Conservation (phyloP, 2,113 vertebrate genomes). For the Hoplias malabaricus region DNA sequence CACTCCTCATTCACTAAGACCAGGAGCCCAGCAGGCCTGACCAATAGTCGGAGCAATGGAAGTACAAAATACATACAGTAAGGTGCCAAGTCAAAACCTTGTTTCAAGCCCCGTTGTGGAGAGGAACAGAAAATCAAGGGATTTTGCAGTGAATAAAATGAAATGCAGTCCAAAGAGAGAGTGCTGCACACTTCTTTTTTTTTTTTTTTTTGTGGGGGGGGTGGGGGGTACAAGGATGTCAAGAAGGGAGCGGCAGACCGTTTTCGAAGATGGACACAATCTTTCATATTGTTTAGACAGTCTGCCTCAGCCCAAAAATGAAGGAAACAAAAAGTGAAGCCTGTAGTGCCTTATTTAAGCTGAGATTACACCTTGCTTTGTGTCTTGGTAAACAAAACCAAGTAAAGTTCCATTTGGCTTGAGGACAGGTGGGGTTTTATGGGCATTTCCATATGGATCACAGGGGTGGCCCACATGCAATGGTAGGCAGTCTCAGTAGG, state of each 20-base stretch:
- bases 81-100: slow-evolving; percentile 61
- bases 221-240: slow-evolving; percentile 52
- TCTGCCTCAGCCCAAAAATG: slow-evolving; percentile 90
- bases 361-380: slow-evolving; percentile 97
- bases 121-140: slow-evolving; percentile 73
- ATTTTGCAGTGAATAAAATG: slow-evolving; percentile 68
- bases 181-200: slow-evolving; percentile 74
- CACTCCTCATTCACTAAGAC: slow-evolving; percentile 73
- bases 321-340: slow-evolving; percentile 87
- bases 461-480: slow-evolving; percentile 57
- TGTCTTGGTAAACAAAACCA: slow-evolving; percentile 58
- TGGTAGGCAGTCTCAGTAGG: slow-evolving; percentile 67
- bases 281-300: slow-evolving; percentile 91
- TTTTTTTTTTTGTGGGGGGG: slow-evolving; percentile 8
- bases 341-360: slow-evolving; percentile 82
- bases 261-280: slow-evolving; percentile 84
- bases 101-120: slow-evolving; percentile 96
- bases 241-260: slow-evolving; percentile 73
- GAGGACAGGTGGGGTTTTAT: slow-evolving; percentile 51
- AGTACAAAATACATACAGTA: slow-evolving; percentile 42
- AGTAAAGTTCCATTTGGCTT: slow-evolving; percentile 70
- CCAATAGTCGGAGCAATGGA: slow-evolving; percentile 12
- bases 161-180: slow-evolving; percentile 78
- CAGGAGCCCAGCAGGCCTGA: slow-evolving; percentile 66
- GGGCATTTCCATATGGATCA: slow-evolving; percentile 67